Percentiles rank a stretch among this genome's conserved stretches.
phyloP scores from a whole-genome alignment of 1,140 invertebrate species.

The Pogonus chalceus region DNA sequence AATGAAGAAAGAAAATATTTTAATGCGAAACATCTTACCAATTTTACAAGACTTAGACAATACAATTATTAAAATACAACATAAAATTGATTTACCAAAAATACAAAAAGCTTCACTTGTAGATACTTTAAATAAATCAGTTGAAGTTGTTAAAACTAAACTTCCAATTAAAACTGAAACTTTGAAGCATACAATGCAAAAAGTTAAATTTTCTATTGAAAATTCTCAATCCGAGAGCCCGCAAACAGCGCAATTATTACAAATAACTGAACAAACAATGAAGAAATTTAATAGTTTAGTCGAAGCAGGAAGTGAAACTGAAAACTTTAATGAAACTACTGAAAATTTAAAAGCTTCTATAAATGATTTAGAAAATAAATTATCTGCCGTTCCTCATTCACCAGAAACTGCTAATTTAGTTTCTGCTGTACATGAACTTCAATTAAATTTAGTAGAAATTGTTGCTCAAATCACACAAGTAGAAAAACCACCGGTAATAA shows the following conservation, averaged over 20 bases:
- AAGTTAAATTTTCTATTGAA: background rate
- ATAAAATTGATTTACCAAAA: background rate
- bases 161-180: background rate
- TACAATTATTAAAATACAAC: constrained; percentile 2
- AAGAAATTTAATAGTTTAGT: background rate
- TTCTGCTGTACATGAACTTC: background rate
- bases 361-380: background rate
- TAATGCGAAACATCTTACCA: background rate
- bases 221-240: background rate
- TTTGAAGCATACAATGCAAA: background rate
- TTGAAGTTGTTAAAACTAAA: background rate
- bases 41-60: background rate
- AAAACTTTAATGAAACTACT: background rate
- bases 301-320: background rate
- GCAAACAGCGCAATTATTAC: background rate
- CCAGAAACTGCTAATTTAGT: background rate
- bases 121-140: background rate
- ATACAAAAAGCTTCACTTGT: background rate
- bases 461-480: background rate
- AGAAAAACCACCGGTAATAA: background rate
- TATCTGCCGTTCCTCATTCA: background rate
- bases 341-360: background rate
- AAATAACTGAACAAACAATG: background rate
- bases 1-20: background rate
- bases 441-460: background rate